Conservation (phyloP, 1,140 invertebrate genomes). For the Drosophila tropicalis region DNA sequence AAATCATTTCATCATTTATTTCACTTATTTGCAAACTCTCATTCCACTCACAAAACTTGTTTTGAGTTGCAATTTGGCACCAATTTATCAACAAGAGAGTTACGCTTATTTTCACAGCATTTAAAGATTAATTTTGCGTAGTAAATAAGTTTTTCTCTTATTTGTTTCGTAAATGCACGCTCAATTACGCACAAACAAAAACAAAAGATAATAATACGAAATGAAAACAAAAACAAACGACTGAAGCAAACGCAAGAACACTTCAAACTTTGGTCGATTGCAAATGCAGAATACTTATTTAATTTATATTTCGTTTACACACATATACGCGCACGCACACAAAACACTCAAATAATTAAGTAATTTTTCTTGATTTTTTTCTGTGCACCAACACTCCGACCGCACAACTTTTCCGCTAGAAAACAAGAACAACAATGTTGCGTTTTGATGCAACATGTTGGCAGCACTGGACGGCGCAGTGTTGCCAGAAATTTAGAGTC, state of each 20-base stretch:
- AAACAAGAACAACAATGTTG: constrained; percentile 5
- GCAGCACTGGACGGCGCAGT: no score
- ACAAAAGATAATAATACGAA: not conserved
- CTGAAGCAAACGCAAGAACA: not conserved
- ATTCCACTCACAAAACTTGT: constrained; percentile 10
- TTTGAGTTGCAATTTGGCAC: constrained; percentile 11
- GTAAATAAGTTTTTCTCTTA: not conserved
- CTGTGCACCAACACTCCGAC: not conserved
- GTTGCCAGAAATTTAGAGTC: no score
- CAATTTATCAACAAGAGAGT: constrained; percentile 9
- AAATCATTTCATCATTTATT: not conserved
- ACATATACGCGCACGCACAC: not conserved
- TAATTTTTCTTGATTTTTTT: constrained; percentile 13
- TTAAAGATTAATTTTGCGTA: constrained; percentile 17
- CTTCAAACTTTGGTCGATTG: constrained; percentile 11
- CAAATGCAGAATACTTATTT: constrained; percentile 13
- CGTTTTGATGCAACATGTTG: no score
- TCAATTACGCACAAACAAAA: constrained; percentile 8
- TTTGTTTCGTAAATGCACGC: not conserved
- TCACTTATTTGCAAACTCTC: not conserved
- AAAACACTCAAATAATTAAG: constrained; percentile 4
- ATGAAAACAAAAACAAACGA: not conserved
- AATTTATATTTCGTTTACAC: not conserved
- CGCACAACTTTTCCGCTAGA: not conserved
- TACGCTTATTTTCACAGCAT: constrained; percentile 20